Evolutionary conservation across 2,888 invertebrate species (phyloP), one percentile per base, ranked within the genome.

Genomic region (Himalopsyche japonica): DNA sequence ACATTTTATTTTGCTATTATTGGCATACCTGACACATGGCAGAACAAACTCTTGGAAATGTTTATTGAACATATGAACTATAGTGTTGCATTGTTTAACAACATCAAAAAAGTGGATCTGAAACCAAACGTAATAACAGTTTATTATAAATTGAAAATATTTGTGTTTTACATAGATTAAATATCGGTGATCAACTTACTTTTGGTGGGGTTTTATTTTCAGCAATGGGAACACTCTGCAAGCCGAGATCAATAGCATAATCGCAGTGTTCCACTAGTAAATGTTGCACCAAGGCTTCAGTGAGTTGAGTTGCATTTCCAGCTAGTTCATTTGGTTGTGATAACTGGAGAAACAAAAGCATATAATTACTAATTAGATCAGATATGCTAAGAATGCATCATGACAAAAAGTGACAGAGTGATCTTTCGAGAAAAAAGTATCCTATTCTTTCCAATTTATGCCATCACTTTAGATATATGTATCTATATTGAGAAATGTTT

Each of bases 91-190:
- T 90, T 98, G 97, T 87, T 97, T 96, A 12, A 98, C 97, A 8
- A 97, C 95, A 89, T 97, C 96, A 89, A 99, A 98, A 91, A 99
- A 99, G 90, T 98, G 96, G 86, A 98, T 95, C 91, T 97, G 95
- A 24, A 82, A 91, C 8, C 43, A 20, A 43, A 79, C 27, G 70
- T 24, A 79, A 70, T 32, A 37, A 81, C n/a, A n/a, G 18, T 18
- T 30, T 49, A 49, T 47, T 30, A 80, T 27, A 3, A 48, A 49
- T 20, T 5, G 10, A 12, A 30, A 4, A 43, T 43, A 3, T 43
- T 15, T 43, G 43, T 15, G 15, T 43, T 43, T 43, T 43, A 43
- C 15, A 12, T 15, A 43, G 43, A 43, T 43, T 20, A 70, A 24
- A 27, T 27, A 43, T 8, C 34, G 8, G 43, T 76, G n/a, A 32